Evolutionary conservation across 2,797 vertebrate genomes (phyloP).

Genomic region (Trachurus trachurus): DNA sequence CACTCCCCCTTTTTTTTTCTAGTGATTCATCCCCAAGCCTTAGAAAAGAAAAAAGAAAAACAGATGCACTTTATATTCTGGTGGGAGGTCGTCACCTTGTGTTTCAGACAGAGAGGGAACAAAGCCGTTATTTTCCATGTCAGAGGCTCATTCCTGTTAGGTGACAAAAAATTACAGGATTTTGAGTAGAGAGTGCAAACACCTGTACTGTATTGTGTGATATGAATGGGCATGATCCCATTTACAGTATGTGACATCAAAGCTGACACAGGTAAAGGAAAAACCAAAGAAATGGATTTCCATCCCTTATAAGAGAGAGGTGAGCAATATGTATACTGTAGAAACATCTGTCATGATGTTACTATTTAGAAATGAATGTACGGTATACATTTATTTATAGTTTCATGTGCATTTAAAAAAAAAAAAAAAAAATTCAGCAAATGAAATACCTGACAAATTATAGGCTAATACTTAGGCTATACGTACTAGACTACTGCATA

Average conservation of each 20-base stretch:
- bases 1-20: slow-evolving; percentile 28
- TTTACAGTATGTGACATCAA: neutral
- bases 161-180: slow-evolving; percentile 58
- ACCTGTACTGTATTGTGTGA: slow-evolving; percentile 36
- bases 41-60: slow-evolving; percentile 60
- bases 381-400: no score
- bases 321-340: neutral
- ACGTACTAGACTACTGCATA: no score
- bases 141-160: slow-evolving; percentile 48
- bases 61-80: slow-evolving; percentile 71
- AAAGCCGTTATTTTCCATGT: slow-evolving; percentile 69
- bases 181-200: slow-evolving; percentile 36
- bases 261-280: slow-evolving; percentile 10
- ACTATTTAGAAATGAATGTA: neutral
- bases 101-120: slow-evolving; percentile 54
- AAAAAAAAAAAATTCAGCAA: neutral
- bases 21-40: slow-evolving; percentile 73
- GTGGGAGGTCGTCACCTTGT: slow-evolving; percentile 73
- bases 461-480: no score
- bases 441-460: neutral
- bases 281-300: neutral
- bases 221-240: slow-evolving; percentile 25
- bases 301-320: neutral
- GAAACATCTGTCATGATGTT: neutral
- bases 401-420: no score